Percentiles rank a stretch among this genome's conserved stretches.
Conservation (phyloP, 2,113 vertebrate genomes). For the rabbit (Oryctolagus cuniculus) region DNA sequence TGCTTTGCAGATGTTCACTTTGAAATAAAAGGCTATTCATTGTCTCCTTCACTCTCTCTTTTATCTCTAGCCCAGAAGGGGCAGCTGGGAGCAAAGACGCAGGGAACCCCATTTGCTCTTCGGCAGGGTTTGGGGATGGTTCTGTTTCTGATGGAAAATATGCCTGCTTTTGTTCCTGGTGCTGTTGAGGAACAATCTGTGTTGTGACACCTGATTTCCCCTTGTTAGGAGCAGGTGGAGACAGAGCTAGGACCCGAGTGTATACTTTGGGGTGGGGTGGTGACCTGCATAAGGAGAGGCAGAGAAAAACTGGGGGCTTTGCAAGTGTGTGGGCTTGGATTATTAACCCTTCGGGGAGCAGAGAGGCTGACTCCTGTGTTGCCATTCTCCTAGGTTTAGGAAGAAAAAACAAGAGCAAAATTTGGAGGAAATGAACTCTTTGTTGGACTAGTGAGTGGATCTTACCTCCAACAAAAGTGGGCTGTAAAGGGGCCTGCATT, state of each 20-base stretch:
- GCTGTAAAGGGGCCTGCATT: no score
- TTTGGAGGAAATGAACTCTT: not conserved
- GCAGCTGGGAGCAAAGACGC: constrained; percentile 79
- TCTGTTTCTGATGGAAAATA: constrained; percentile 61
- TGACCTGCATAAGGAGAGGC: not conserved
- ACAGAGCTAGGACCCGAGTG: not conserved
- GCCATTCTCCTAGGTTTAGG: not conserved
- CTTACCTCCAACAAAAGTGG: not conserved
- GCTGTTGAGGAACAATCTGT: constrained; percentile 58
- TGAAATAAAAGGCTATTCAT: constrained; percentile 82
- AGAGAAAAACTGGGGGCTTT: constrained; percentile 38
- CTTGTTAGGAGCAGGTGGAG: not conserved
- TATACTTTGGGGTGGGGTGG: not conserved
- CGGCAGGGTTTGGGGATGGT: constrained; percentile 1
- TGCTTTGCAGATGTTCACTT: constrained; percentile 87
- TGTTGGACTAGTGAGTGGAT: not conserved
- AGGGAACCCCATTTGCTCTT: constrained; percentile 69
- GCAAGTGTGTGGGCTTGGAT: not conserved
- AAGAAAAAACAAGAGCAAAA: no score
- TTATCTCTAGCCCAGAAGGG: constrained; percentile 69
- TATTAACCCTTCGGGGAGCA: not conserved
- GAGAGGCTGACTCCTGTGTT: not conserved
- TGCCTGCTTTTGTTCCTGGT: constrained; percentile 59
- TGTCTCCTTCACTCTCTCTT: constrained; percentile 43
- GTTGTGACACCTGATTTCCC: not conserved